These are phyloP conservation scores for Alectura lathami DNA, from an alignment of 2,113 vertebrate genomes.

Conservation along the genomic window DNA sequence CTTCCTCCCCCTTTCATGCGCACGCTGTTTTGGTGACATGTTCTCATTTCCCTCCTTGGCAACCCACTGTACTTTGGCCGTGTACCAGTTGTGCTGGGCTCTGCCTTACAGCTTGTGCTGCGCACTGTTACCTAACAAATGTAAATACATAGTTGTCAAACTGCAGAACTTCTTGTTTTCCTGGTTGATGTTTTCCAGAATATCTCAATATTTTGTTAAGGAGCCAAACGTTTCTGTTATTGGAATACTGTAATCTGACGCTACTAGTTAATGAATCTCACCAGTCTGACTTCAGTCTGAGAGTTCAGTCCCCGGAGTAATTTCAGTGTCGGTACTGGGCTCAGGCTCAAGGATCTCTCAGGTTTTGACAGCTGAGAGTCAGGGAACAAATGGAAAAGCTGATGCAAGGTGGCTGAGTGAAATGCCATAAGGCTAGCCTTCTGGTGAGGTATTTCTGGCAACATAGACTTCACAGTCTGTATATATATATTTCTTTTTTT, in stretches of 20 bases:
- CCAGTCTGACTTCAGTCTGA: background rate
- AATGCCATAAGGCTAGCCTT: background rate
- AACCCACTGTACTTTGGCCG: background rate
- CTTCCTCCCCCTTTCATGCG: background rate
- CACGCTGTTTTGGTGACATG: background rate
- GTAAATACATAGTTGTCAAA: background rate
- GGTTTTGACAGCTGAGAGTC: background rate
- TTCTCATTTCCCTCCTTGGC: background rate
- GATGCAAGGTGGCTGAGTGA: background rate
- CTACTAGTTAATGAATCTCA: background rate
- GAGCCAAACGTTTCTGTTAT: background rate
- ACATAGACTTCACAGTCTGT: background rate
- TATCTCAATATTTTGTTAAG: background rate
- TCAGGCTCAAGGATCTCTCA: background rate
- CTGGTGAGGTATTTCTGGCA: background rate
- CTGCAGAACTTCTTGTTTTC: background rate
- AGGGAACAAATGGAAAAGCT: constrained; percentile 1
- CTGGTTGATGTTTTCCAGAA: background rate
- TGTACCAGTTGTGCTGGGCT: background rate
- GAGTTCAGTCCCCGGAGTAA: background rate
- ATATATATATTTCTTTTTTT: too few species aligned
- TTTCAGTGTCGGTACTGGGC: background rate
- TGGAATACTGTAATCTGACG: background rate
- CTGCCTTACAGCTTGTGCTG: background rate
- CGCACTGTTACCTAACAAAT: background rate